Evolutionary conservation across 2,113 vertebrate species (phyloP).

Genomic region (Turdus rufiventris): DNA sequence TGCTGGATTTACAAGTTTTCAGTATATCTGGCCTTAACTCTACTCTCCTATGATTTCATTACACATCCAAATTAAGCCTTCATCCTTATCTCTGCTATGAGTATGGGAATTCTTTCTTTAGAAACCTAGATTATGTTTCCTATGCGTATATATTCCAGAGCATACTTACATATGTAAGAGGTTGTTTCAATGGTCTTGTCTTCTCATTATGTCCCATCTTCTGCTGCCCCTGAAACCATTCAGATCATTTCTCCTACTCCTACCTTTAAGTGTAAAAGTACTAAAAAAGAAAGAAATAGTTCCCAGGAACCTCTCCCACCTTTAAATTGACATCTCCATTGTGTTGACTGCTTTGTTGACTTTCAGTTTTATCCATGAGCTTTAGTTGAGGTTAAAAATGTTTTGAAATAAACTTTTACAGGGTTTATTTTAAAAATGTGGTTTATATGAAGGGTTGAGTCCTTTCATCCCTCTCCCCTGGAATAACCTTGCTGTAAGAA

Average conservation of each 20-base stretch:
- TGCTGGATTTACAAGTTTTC: neutral
- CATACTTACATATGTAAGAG: neutral
- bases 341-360: neutral
- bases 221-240: neutral
- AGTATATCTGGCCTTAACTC: neutral
- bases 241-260: neutral
- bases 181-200: neutral
- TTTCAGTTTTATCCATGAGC: neutral
- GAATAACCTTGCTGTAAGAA: neutral
- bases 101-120: neutral
- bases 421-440: neutral
- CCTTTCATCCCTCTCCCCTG: neutral
- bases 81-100: neutral
- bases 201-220: neutral
- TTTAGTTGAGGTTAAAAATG: neutral
- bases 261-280: neutral
- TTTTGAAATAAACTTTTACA: neutral
- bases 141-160: accelerated
- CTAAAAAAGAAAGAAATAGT: neutral
- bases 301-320: neutral
- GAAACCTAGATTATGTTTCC: neutral
- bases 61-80: neutral
- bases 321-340: neutral
- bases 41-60: neutral
- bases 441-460: neutral